Percentiles rank a stretch among this genome's conserved stretches.
These are phyloP conservation scores for Sprattus sprattus DNA, from an alignment of 2,113 vertebrate genomes.

Conservation along the genomic window DNA sequence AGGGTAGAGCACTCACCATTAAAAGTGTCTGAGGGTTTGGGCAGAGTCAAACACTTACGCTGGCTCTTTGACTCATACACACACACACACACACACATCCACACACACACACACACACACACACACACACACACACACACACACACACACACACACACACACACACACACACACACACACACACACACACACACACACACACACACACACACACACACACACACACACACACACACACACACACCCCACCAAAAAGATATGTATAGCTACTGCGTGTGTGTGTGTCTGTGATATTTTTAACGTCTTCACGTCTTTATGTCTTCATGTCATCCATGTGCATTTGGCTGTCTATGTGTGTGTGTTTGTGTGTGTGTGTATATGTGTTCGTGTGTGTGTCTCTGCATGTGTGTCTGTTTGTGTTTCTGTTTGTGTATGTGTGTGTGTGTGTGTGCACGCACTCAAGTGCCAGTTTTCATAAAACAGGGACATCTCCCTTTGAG, in stretches of 20 bases:
- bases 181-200: constrained; percentile 51
- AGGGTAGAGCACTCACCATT: constrained; percentile 59
- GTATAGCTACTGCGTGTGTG: background rate
- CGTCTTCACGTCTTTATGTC: background rate
- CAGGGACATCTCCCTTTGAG: constrained; percentile 55
- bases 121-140: background rate
- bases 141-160: background rate
- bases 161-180: constrained; percentile 51
- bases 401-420: constrained; percentile 29
- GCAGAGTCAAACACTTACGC: constrained; percentile 67
- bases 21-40: constrained; percentile 59
- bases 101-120: background rate
- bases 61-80: constrained; percentile 62
- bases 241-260: background rate
- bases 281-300: constrained; percentile 20
- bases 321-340: background rate
- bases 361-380: constrained; percentile 48
- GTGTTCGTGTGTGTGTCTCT: constrained; percentile 60
- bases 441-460: constrained; percentile 39
- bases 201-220: constrained; percentile 50
- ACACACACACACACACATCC: constrained; percentile 21
- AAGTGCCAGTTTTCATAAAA: constrained; percentile 54
- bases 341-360: constrained; percentile 38
- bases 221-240: background rate
- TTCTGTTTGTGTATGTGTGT: constrained; percentile 14